phyloP scores from a whole-genome alignment of 2,888 invertebrate genomes.

The Torymus tubicola region DNA sequence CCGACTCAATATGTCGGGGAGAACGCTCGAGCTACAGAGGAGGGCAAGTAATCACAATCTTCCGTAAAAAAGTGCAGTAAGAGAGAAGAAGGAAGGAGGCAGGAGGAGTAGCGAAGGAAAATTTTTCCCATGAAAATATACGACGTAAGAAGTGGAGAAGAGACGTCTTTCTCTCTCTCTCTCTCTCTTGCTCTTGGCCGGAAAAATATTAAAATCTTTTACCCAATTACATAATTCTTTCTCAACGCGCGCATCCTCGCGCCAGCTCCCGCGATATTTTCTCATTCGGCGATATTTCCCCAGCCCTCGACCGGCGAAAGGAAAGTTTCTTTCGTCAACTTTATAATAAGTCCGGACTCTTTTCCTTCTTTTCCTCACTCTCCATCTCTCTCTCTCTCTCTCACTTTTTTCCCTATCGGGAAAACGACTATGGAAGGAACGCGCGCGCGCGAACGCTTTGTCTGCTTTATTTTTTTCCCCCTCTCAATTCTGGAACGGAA shows the following conservation, averaged over 20 bases:
- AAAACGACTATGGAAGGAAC: conserved; percentile 33
- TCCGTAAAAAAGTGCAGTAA: conserved; percentile 34
- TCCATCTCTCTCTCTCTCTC: conserved; percentile 5
- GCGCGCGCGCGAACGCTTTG: conserved; percentile 30
- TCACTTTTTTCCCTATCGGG: conserved; percentile 32
- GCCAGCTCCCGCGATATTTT: conserved; percentile 51
- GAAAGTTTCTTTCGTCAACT: conserved; percentile 59
- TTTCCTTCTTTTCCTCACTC: conserved; percentile 3
- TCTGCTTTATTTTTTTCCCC: conserved; percentile 54
- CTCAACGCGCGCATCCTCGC: conserved; percentile 12
- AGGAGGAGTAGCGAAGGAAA: conserved; percentile 2
- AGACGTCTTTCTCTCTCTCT: background rate
- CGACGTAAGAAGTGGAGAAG: conserved; percentile 29
- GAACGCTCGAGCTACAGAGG: background rate
- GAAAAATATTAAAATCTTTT: conserved; percentile 58
- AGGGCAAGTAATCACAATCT: conserved; percentile 35
- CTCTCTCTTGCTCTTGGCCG: too few species aligned
- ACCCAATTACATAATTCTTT: conserved; percentile 58
- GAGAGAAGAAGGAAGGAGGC: background rate
- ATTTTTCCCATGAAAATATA: conserved; percentile 50
- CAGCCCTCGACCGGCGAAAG: conserved; percentile 14
- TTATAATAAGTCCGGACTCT: conserved; percentile 55
- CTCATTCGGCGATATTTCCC: conserved; percentile 53
- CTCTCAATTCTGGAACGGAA: conserved; percentile 54
- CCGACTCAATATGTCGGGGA: conserved; percentile 38